These are phyloP conservation scores for Zapornia atra DNA, from an alignment of 2,113 vertebrate species.

Conservation along the genomic window DNA sequence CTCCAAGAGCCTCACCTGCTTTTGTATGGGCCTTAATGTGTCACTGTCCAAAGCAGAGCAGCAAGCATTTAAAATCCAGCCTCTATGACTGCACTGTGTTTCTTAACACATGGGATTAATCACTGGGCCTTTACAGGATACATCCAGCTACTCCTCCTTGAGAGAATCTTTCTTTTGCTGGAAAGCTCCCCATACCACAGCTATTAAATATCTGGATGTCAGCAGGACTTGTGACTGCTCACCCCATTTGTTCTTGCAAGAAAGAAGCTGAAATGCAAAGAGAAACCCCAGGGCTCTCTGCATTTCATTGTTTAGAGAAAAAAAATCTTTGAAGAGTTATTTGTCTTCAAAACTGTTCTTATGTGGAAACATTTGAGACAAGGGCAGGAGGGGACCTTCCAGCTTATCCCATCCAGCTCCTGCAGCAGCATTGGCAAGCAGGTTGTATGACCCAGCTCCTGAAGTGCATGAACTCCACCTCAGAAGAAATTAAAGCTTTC, in stretches of 20 bases:
- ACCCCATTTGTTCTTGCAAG: not conserved
- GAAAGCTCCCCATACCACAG: not conserved
- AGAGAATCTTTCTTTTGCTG: not conserved
- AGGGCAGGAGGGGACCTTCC: not conserved
- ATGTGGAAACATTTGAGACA: not conserved
- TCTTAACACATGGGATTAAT: not conserved
- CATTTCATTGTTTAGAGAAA: not conserved
- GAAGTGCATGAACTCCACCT: not conserved
- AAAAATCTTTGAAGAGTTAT: not conserved
- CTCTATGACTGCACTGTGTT: not conserved
- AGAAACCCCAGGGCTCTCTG: not conserved
- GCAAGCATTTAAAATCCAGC: slow-evolving; percentile 15
- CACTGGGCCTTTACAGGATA: not conserved
- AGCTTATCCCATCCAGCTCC: not conserved
- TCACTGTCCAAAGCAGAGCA: slow-evolving; percentile 35
- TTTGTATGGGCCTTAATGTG: slow-evolving; percentile 13
- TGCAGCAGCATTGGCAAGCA: not conserved
- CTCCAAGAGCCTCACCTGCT: not conserved
- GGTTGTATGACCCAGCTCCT: not conserved
- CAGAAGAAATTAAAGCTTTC: not conserved
- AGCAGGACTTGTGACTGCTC: not conserved
- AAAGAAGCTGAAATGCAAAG: not conserved
- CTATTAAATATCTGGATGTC: not conserved
- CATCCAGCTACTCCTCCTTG: not conserved
- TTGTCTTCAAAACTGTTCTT: not conserved